Percentiles rank a stretch among this genome's conserved stretches.
Conservation (phyloP, 2,888 invertebrate species). For the Coenonympha arcania region DNA sequence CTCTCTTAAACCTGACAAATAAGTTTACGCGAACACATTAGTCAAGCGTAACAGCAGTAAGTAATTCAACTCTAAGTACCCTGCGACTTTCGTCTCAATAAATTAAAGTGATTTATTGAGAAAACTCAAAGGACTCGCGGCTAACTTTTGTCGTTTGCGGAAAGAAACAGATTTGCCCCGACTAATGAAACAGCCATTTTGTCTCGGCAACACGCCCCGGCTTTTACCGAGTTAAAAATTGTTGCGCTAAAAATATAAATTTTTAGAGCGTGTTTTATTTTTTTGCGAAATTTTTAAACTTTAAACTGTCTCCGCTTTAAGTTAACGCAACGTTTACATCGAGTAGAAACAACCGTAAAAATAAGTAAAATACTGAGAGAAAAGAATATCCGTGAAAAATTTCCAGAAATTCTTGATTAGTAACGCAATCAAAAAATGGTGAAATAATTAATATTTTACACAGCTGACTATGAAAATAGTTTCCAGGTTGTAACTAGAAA, state of each 20-base stretch:
- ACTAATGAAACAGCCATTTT: conserved; percentile 56
- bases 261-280: conserved; percentile 6
- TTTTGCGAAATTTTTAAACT: not conserved
- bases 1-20: conserved; percentile 24
- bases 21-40: conserved; percentile 44
- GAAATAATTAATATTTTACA: too few species aligned
- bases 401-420: too few species aligned
- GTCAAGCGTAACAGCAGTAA: conserved; percentile 50
- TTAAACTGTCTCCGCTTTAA: too few species aligned
- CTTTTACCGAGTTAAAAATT: conserved; percentile 25
- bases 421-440: too few species aligned
- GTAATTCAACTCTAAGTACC: conserved; percentile 51
- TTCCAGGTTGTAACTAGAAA: too few species aligned
- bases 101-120: conserved; percentile 68
- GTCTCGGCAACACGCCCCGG: conserved; percentile 34
- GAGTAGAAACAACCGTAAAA: too few species aligned
- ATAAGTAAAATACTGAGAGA: too few species aligned
- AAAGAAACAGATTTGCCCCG: conserved; percentile 55
- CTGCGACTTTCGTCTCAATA: conserved; percentile 59
- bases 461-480: too few species aligned
- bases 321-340: too few species aligned
- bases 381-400: too few species aligned
- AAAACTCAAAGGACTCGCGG: conserved; percentile 47
- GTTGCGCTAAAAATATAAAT: conserved; percentile 16
- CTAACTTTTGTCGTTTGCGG: conserved; percentile 60